Base-by-base conservation (phyloP, 2,113 vertebrate genomes). In the Lophura nycthemera region DNA sequence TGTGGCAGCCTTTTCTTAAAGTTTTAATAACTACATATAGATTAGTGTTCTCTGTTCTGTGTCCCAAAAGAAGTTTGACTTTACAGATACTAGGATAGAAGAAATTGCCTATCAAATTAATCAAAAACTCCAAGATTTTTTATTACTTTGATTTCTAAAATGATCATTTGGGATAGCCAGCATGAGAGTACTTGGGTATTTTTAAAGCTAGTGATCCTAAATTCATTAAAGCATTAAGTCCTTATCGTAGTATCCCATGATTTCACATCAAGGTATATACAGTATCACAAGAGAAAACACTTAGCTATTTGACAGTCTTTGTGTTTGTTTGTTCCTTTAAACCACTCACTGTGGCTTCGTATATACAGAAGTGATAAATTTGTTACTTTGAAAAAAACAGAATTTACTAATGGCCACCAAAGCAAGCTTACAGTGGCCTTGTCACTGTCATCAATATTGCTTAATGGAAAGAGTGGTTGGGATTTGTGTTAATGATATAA, bases 11-110 rank as follows among this genome's bases (percentile, higher is more conserved):
- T 52, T 59, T 40, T 50, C 86, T 47, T 36, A 11, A 73, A n/a
- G 11, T 84, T 78, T 87, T 84, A 21, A 59, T n/a, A 47, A 1
- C 0, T 54, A 8, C 0, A 0, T 47, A 0, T 48, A 1, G 59
- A 5, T 66, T 47, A 25, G 14, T 36, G 10, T 66, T 83, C 10
- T 88, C 69, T 86, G 8, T 70, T 57, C 5, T 6, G 2, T 70
- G 47, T 67, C 19, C 19, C 10, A 43, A 59, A 90, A 70, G 14
- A 24, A 54, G 6, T 83, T 87, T 66, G 34, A 13, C 32, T 95
- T 52, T 65, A 36, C 30, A 75, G 25, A 24, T 61, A 17, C 10
- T 19, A 15, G 32, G 5, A n/a, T 36, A 77, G 50, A 64, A 59
- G 72, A 54, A 79, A 8, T 0, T 89, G 30, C 21, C 70, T 50